phyloP scores from a whole-genome alignment of 2,113 vertebrate species.

The Clarias gariepinus region DNA sequence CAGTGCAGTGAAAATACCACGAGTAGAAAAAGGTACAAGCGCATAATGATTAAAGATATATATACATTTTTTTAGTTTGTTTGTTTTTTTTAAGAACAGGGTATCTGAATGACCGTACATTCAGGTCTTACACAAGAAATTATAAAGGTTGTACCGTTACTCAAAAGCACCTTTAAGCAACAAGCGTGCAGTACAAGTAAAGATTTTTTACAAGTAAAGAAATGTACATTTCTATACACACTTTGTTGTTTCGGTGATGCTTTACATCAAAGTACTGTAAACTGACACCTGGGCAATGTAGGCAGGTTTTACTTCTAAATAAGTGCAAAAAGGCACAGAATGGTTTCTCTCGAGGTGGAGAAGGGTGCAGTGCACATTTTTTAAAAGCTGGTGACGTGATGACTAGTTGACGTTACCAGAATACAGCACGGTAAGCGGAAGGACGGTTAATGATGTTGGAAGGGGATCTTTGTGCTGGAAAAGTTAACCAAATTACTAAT shows the following conservation, averaged over 20 bases:
- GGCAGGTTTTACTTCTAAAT: not conserved
- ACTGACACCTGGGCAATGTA: not conserved
- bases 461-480: not conserved
- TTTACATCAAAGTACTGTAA: not conserved
- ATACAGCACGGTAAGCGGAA: not conserved
- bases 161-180: not conserved
- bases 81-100: not conserved
- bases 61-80: not conserved
- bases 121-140: not conserved
- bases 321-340: not conserved
- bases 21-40: not conserved
- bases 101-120: not conserved
- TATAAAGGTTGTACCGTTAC: not conserved
- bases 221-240: not conserved
- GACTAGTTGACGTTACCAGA: not conserved
- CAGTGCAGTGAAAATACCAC: not conserved
- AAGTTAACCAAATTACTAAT: not conserved
- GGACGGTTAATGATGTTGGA: not conserved
- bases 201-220: slow-evolving; percentile 1
- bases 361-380: not conserved
- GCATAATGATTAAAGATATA: not conserved
- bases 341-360: not conserved
- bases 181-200: too few relatives aligned
- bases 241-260: too few relatives aligned
- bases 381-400: not conserved